Evolutionary conservation across 2,888 invertebrate species (phyloP).

Genomic region (Lomographa bimaculata): DNA sequence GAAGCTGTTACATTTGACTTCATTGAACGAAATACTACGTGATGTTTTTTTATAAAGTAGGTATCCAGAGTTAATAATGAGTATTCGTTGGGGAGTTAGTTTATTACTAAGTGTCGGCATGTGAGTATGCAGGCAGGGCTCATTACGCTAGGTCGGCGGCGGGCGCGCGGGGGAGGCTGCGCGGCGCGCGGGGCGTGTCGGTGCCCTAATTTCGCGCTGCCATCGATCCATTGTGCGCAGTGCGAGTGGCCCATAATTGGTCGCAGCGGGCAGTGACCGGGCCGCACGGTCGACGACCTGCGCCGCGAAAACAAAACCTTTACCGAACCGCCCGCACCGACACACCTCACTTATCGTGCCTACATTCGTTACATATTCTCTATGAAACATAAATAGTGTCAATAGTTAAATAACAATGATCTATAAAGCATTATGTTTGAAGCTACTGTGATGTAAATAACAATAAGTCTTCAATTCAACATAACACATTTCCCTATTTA

Average conservation of each 20-base stretch:
- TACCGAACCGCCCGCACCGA: constrained; percentile 43
- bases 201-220: constrained; percentile 79
- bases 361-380: constrained; percentile 24
- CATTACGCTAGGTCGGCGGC: constrained; percentile 38
- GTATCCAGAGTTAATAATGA: too few relatives aligned
- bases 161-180: constrained; percentile 41
- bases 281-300: constrained; percentile 73
- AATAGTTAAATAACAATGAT: too few relatives aligned
- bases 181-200: constrained; percentile 53
- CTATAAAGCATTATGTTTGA: too few relatives aligned
- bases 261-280: constrained; percentile 82
- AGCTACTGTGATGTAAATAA: too few relatives aligned
- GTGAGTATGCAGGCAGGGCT: constrained; percentile 11
- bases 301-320: constrained; percentile 80
- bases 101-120: constrained; percentile 1
- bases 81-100: constrained; percentile 5
- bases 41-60: too few relatives aligned
- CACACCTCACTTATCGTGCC: constrained; percentile 35
- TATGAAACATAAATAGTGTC: too few relatives aligned
- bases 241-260: constrained; percentile 84
- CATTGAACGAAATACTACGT: too few relatives aligned
- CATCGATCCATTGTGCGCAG: constrained; percentile 84
- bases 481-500: constrained; percentile 4
- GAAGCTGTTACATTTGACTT: too few relatives aligned
- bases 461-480: background rate